Evolutionary conservation across 2,888 invertebrate species (phyloP).

Genomic region (Dione vanillae): DNA sequence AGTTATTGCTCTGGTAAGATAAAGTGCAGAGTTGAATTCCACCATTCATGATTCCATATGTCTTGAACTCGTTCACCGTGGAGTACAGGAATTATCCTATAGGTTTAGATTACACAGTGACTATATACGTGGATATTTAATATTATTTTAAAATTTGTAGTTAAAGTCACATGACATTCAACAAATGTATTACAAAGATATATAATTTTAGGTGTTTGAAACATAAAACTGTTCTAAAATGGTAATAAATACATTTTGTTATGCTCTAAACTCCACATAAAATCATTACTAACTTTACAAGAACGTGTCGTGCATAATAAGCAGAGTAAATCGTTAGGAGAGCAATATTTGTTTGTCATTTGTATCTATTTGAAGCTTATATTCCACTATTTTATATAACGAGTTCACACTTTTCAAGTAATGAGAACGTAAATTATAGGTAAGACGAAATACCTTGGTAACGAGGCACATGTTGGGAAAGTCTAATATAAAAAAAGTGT

Average conservation of each 20-base stretch:
- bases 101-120: too few species aligned
- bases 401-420: conserved; percentile 35
- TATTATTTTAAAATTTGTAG: too few species aligned
- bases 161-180: too few species aligned
- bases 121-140: too few species aligned
- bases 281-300: not conserved
- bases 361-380: conserved; percentile 34
- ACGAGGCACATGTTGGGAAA: not conserved
- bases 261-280: not conserved
- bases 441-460: conserved; percentile 7
- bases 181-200: too few species aligned
- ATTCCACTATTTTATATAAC: conserved; percentile 34
- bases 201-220: not conserved
- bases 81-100: too few species aligned
- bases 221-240: not conserved
- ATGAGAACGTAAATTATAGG: conserved; percentile 38
- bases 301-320: conserved; percentile 4
- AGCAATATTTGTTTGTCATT: conserved; percentile 33
- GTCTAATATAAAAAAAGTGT: not conserved
- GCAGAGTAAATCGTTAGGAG: conserved; percentile 29
- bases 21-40: too few species aligned
- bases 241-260: not conserved
- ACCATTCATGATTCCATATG: too few species aligned
- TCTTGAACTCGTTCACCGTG: too few species aligned
- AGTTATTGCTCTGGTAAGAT: too few species aligned